Evolutionary conservation across 2,797 vertebrate species (phyloP).

Genomic region (Botia almorhae): DNA sequence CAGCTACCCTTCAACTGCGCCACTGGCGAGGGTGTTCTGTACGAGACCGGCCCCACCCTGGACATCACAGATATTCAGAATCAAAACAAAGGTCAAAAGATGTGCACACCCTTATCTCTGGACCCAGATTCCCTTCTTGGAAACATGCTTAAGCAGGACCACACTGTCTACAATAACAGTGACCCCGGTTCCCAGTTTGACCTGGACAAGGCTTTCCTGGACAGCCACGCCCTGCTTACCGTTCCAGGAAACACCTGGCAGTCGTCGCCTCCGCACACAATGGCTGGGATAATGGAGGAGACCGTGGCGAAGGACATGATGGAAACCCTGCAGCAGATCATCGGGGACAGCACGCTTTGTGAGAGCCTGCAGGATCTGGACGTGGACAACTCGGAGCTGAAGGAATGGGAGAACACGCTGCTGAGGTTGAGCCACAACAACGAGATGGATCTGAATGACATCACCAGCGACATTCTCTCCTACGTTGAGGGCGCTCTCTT

Average conservation of each 20-base stretch:
- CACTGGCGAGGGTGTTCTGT: constrained; percentile 77
- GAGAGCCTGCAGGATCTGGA: constrained; percentile 65
- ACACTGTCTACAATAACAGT: constrained; percentile 52
- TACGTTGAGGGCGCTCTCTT: constrained; percentile 74
- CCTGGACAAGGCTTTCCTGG: constrained; percentile 68
- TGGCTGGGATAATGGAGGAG: constrained; percentile 61
- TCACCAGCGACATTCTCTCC: constrained; percentile 68
- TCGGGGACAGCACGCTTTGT: constrained; percentile 62
- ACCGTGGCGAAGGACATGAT: constrained; percentile 70
- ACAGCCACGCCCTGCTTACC: constrained; percentile 73
- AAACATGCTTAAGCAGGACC: constrained; percentile 70
- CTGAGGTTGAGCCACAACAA: constrained; percentile 66
- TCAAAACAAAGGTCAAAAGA: constrained; percentile 62
- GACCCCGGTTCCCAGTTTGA: constrained; percentile 51
- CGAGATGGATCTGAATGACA: constrained; percentile 62
- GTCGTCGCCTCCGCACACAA: not conserved
- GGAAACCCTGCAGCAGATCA: constrained; percentile 75
- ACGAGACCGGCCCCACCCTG: constrained; percentile 62
- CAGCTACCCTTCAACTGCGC: constrained; percentile 77
- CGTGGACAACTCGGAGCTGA: constrained; percentile 62
- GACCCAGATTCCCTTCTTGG: constrained; percentile 70
- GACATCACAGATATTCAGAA: constrained; percentile 56
- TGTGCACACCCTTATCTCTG: constrained; percentile 57
- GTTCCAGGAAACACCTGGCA: constrained; percentile 71
- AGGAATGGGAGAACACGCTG: constrained; percentile 78